phyloP scores from a whole-genome alignment of 92 coral and sea anemone species.

The Epizoanthus fatuus region DNA sequence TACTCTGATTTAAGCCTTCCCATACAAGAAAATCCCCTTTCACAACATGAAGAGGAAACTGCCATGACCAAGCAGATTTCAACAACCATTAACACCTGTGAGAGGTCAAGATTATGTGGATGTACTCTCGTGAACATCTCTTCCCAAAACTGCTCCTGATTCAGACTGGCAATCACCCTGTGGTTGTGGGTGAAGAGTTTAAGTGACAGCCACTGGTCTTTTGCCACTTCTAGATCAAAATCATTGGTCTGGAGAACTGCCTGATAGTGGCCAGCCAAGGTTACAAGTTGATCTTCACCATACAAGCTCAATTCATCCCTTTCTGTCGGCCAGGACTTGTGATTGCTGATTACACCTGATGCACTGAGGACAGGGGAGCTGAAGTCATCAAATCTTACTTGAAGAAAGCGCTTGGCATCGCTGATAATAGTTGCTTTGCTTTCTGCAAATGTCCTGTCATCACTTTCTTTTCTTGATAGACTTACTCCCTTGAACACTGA shows the following conservation, averaged over 20 bases:
- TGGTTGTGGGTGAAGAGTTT: slow-evolving; percentile 32
- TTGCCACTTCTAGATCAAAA: slow-evolving; percentile 49
- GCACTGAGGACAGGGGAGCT: slow-evolving; percentile 24
- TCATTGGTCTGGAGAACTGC: slow-evolving; percentile 47
- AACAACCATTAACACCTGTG: slow-evolving; percentile 47
- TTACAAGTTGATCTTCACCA: slow-evolving; percentile 39
- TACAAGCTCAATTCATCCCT: slow-evolving; percentile 39
- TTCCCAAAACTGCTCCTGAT: slow-evolving; percentile 38
- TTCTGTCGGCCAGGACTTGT: not conserved
- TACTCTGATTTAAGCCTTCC: slow-evolving; percentile 51
- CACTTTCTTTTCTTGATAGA: slow-evolving; percentile 29
- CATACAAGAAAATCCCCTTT: slow-evolving; percentile 42
- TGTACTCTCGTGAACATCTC: slow-evolving; percentile 42
- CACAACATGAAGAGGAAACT: slow-evolving; percentile 47
- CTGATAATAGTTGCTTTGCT: slow-evolving; percentile 37
- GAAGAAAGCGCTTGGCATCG: slow-evolving; percentile 26
- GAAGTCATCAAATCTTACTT: slow-evolving; percentile 35
- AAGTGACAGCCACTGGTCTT: slow-evolving; percentile 50
- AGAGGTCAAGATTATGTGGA: slow-evolving; percentile 32
- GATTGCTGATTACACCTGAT: slow-evolving; percentile 28
- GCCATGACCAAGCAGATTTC: slow-evolving; percentile 56
- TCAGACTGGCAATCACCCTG: slow-evolving; percentile 30
- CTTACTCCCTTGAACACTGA: slow-evolving; percentile 31
- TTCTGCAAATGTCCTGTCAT: slow-evolving; percentile 31
- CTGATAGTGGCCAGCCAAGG: slow-evolving; percentile 43